Conservation (phyloP, 2,797 vertebrate genomes). For the Tapirus indicus region DNA sequence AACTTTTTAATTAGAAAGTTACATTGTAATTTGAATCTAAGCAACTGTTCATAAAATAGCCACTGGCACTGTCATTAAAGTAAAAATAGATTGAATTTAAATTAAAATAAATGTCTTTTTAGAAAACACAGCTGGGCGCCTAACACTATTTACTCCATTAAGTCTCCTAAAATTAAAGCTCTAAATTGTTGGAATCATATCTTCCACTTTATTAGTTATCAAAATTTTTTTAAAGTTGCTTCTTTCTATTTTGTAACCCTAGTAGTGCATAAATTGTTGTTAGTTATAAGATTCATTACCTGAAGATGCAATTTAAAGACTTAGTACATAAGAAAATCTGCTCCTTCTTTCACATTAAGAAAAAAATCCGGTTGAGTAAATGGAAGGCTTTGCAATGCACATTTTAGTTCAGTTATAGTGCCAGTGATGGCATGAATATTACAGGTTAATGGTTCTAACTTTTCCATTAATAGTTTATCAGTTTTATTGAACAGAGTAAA, state of each 20-base stretch:
- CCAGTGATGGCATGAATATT: not conserved
- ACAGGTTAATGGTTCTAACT: not conserved
- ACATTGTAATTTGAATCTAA: slow-evolving; percentile 67
- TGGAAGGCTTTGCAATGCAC: not conserved
- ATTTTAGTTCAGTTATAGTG: not conserved
- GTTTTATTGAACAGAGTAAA: not conserved
- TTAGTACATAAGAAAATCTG: not conserved
- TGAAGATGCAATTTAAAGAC: slow-evolving; percentile 16
- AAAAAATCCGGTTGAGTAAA: not conserved
- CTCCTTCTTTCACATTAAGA: not conserved
- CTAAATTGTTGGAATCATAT: slow-evolving; percentile 27
- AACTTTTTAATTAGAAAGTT: slow-evolving; percentile 76
- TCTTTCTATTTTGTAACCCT: not conserved
- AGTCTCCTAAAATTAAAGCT: slow-evolving; percentile 52
- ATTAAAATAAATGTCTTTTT: slow-evolving; percentile 70
- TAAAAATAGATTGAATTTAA: slow-evolving; percentile 75
- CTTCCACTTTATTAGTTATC: slow-evolving; percentile 32
- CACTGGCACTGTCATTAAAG: slow-evolving; percentile 64
- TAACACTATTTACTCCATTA: slow-evolving; percentile 52
- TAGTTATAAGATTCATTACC: slow-evolving; percentile 1
- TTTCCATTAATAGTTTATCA: not conserved
- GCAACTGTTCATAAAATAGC: slow-evolving; percentile 64
- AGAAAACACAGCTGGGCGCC: slow-evolving; percentile 51
- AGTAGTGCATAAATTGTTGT: not conserved
- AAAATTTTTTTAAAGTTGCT: not conserved